Conservation (phyloP, 2,797 vertebrate genomes). For the Sphenopsis melanotis region DNA sequence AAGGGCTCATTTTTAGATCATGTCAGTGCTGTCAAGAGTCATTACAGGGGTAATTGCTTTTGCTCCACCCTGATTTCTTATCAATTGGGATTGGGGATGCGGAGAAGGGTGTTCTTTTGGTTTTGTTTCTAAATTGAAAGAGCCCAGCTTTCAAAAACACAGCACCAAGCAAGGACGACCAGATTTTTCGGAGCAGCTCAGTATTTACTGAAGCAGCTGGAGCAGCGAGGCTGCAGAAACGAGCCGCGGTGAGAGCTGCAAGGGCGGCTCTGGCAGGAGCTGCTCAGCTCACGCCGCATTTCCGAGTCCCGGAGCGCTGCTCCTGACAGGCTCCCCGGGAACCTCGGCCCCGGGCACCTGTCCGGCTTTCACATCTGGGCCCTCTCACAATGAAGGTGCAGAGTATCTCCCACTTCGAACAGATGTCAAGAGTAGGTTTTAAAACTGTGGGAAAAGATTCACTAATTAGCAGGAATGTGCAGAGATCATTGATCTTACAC, state of each 20-base stretch:
- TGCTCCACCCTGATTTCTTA: slow-evolving; percentile 60
- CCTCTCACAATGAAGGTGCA: not conserved
- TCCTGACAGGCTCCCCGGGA: not conserved
- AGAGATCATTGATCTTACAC: not conserved
- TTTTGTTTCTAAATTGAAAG: slow-evolving; percentile 29
- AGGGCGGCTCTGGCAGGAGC: not conserved
- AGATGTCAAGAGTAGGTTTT: not conserved
- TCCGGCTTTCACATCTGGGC: not conserved
- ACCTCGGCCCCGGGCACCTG: not conserved
- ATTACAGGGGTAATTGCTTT: slow-evolving; percentile 73
- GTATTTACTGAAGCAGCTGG: not conserved
- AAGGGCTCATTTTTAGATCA: slow-evolving; percentile 71
- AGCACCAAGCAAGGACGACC: not conserved
- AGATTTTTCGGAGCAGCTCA: not conserved
- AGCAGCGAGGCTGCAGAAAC: not conserved
- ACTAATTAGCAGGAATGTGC: not conserved
- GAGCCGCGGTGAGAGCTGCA: not conserved
- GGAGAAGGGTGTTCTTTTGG: not conserved
- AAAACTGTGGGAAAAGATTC: not conserved
- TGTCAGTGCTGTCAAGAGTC: slow-evolving; percentile 75
- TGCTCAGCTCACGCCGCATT: not conserved
- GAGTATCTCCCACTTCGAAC: not conserved
- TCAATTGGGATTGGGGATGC: not conserved
- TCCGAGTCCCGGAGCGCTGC: not conserved
- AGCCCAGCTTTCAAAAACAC: not conserved